Percentiles rank a stretch among this genome's conserved stretches.
These are phyloP conservation scores for Semicossyphus pulcher DNA, from an alignment of 2,113 vertebrate species.

Conservation along the genomic window DNA sequence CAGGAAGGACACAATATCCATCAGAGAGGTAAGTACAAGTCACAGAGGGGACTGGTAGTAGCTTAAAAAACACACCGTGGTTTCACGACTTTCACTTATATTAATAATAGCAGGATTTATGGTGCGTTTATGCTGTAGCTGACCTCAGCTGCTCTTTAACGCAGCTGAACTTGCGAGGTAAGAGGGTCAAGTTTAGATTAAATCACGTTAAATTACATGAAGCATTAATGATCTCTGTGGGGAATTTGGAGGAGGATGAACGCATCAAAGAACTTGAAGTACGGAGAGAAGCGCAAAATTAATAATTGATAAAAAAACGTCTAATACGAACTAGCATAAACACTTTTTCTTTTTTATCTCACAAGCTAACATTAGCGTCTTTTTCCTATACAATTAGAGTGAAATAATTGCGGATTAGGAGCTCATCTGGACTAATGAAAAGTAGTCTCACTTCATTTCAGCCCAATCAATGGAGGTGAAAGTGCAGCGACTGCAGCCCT, in stretches of 20 bases:
- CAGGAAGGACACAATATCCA: not conserved
- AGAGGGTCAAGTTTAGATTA: slow-evolving; percentile 2
- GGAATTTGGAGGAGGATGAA: not conserved
- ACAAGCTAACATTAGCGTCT: not conserved
- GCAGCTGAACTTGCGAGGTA: not conserved
- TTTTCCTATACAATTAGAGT: not conserved
- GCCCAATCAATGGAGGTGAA: slow-evolving; percentile 10
- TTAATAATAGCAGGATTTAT: slow-evolving; percentile 10
- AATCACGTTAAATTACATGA: slow-evolving; percentile 11
- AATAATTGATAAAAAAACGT: no score
- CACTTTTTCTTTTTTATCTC: not conserved
- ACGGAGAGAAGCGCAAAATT: no score
- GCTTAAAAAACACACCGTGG: not conserved
- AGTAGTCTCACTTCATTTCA: slow-evolving; percentile 9
- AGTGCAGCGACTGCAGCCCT: not conserved
- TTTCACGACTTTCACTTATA: not conserved
- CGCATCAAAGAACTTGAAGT: not conserved
- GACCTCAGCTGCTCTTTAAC: slow-evolving; percentile 19
- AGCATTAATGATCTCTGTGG: slow-evolving; percentile 37
- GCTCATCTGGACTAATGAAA: not conserved
- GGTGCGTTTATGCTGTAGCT: not conserved
- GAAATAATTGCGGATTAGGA: slow-evolving; percentile 9
- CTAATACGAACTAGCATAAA: no score
- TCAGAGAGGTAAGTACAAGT: not conserved
- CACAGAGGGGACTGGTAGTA: not conserved